Conservation (phyloP, 2,797 vertebrate genomes). For the Gymnoscopelus braueri region DNA sequence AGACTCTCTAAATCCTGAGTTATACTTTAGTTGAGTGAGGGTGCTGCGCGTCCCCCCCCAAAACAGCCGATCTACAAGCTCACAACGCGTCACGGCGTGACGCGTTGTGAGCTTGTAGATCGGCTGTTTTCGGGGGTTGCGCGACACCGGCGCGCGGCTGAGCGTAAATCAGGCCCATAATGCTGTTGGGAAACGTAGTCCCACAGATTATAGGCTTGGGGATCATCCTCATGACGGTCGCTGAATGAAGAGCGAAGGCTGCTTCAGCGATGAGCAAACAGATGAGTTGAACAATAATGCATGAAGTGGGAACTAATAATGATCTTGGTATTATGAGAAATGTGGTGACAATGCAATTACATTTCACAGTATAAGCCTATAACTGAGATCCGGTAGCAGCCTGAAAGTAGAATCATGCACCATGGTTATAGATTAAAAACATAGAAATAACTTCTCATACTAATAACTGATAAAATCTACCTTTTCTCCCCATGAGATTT, state of each 20-base stretch:
- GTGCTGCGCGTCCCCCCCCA: no score
- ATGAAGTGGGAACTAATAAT: background rate
- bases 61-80: no score
- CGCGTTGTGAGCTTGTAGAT: no score
- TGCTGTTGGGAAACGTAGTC: slow-evolving; percentile 48
- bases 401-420: background rate
- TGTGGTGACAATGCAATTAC: background rate
- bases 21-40: no score
- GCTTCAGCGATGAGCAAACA: slow-evolving; percentile 15
- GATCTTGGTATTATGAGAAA: background rate
- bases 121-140: no score
- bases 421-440: background rate
- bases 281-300: slow-evolving; percentile 20
- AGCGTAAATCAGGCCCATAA: background rate
- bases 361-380: no score
- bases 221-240: slow-evolving; percentile 52
- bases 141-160: no score
- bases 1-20: slow-evolving; percentile 11
- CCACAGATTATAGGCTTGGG: slow-evolving; percentile 62
- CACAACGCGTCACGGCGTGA: no score
- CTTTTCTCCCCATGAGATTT: no score
- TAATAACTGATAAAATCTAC: no score
- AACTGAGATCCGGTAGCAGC: no score
- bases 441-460: background rate
- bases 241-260: slow-evolving; percentile 32